Evolutionary conservation across 2,113 vertebrate genomes (phyloP).

Genomic region (Typhlomys cinereus): DNA sequence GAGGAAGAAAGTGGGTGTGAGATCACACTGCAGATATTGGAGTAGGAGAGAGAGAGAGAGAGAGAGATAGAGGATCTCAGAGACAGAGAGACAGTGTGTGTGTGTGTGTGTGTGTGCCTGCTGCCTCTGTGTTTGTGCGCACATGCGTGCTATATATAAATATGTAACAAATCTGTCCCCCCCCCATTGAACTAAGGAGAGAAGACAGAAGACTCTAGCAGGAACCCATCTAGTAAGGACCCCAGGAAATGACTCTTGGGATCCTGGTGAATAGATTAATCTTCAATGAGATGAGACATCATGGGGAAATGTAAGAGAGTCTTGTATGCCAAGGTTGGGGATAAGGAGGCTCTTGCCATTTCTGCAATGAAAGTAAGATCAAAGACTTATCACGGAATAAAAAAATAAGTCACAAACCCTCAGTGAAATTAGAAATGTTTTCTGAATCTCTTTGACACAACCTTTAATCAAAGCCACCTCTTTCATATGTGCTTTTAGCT

Average conservation of each 20-base stretch:
- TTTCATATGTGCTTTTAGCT: background rate
- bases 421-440: background rate
- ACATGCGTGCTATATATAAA: background rate
- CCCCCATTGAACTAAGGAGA: background rate
- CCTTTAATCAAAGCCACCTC: background rate
- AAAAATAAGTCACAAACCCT: background rate
- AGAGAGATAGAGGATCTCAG: too few relatives aligned
- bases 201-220: background rate
- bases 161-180: background rate
- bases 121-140: too few relatives aligned
- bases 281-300: background rate
- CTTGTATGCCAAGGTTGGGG: background rate
- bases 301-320: background rate
- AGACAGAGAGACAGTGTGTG: background rate
- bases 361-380: background rate
- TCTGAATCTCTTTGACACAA: background rate
- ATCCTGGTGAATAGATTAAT: background rate
- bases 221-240: background rate
- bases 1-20: background rate
- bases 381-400: background rate
- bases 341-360: background rate
- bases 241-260: fast-evolving
- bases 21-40: background rate
- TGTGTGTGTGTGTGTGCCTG: background rate
- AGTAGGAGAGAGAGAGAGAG: background rate